phyloP scores from a whole-genome alignment of 2,797 vertebrate genomes.

The Microctenopoma steveboyesi region DNA sequence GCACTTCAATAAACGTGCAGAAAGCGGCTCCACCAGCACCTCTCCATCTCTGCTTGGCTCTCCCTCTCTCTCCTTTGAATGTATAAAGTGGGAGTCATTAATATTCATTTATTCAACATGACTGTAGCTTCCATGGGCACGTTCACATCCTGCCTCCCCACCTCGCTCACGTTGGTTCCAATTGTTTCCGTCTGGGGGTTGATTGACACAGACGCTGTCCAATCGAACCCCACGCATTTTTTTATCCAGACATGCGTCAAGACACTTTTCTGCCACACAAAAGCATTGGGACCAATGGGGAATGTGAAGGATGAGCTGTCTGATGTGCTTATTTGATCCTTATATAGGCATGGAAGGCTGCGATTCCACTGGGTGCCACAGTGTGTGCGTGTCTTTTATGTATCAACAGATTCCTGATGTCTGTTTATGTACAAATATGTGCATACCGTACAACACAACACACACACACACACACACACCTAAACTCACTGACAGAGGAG shows the following conservation, averaged over 20 bases:
- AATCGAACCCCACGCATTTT: constrained; percentile 61
- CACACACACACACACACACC: too few relatives aligned
- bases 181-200: constrained; percentile 49
- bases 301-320: constrained; percentile 56
- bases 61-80: constrained; percentile 27
- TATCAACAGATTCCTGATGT: constrained; percentile 30
- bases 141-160: constrained; percentile 29
- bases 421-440: constrained; percentile 16
- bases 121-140: constrained; percentile 35
- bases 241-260: constrained; percentile 67
- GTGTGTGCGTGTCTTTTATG: constrained; percentile 35
- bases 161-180: background rate
- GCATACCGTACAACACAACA: background rate
- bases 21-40: constrained; percentile 23
- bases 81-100: constrained; percentile 60
- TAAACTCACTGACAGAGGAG: background rate
- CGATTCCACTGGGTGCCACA: constrained; percentile 20
- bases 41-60: constrained; percentile 31
- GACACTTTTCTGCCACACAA: constrained; percentile 60
- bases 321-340: constrained; percentile 64
- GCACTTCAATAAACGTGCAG: constrained; percentile 64
- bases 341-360: constrained; percentile 72
- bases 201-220: constrained; percentile 67
- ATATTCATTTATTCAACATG: constrained; percentile 61
- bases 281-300: constrained; percentile 64